Evolutionary conservation across 2,113 vertebrate species (phyloP).

Genomic region (Cyprinodon brontotheroides): DNA sequence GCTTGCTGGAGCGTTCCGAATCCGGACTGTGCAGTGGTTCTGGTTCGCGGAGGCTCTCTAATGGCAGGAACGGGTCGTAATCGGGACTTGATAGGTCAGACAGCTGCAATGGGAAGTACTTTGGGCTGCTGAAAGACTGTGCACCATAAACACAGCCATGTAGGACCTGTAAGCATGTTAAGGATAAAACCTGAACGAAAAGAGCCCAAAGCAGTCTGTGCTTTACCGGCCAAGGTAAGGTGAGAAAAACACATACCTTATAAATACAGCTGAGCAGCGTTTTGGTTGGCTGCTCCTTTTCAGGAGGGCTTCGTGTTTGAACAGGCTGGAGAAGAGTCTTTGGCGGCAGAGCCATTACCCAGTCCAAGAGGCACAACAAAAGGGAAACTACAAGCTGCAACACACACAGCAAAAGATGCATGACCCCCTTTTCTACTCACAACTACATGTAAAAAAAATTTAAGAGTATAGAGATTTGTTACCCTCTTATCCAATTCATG

Average conservation of each 20-base stretch:
- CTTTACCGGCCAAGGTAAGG: background rate
- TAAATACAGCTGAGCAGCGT: conserved; percentile 95
- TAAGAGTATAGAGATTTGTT: conserved; percentile 39
- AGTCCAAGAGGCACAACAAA: conserved; percentile 95
- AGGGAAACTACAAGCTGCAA: conserved; percentile 93
- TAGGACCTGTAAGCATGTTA: conserved; percentile 82
- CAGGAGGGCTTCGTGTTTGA: conserved; percentile 80
- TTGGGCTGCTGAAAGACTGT: conserved; percentile 93
- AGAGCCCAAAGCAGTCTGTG: background rate
- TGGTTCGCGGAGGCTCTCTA: conserved; percentile 94
- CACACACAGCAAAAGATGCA: conserved; percentile 1
- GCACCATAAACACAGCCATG: conserved; percentile 97
- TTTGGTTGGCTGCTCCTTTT: conserved; percentile 89
- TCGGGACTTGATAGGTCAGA: conserved; percentile 92
- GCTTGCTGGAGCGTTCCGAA: conserved; percentile 94
- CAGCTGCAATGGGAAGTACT: conserved; percentile 93
- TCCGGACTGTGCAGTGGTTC: conserved; percentile 98
- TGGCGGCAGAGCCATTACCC: conserved; percentile 96
- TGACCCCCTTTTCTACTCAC: background rate
- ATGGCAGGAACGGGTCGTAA: conserved; percentile 94
- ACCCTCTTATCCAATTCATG: conserved; percentile 97
- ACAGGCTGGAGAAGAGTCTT: conserved; percentile 91
- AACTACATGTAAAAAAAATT: accelerated
- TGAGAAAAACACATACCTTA: conserved; percentile 79
- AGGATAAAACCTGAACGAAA: background rate